A percentile compares a stretch with the other conserved stretches of the same genome.
phyloP scores from a whole-genome alignment of 2,888 invertebrate genomes.

The Polia nebulosa region DNA sequence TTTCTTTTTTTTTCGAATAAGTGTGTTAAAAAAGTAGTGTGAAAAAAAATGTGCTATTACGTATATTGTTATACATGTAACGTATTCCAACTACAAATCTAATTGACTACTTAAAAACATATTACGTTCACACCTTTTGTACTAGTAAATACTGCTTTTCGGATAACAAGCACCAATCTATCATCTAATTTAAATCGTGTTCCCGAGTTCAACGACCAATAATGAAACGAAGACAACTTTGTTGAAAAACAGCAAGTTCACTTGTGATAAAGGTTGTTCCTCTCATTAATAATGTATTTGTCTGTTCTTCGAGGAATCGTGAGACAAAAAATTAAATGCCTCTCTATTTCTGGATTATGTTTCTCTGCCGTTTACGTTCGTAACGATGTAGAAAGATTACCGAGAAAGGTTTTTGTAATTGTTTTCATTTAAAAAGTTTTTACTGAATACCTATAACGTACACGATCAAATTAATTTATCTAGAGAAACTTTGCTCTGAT shows the following conservation, averaged over 20 bases:
- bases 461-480: no score
- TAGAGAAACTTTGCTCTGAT: no score
- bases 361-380: conserved; percentile 4
- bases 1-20: no score
- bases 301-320: conserved; percentile 47
- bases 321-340: conserved; percentile 49
- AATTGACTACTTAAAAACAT: conserved; percentile 38
- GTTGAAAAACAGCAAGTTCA: conserved; percentile 56
- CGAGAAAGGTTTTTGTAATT: conserved; percentile 2
- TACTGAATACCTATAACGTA: neutral
- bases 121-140: conserved; percentile 35
- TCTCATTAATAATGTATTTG: conserved; percentile 62
- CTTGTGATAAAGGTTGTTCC: conserved; percentile 56
- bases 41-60: no score
- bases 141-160: conserved; percentile 13
- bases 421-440: conserved; percentile 9
- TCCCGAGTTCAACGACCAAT: conserved; percentile 50
- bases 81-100: conserved; percentile 13
- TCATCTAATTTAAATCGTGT: conserved; percentile 63
- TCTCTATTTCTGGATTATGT: conserved; percentile 37
- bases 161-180: conserved; percentile 19
- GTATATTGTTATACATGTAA: no score
- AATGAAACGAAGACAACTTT: conserved; percentile 57
- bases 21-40: no score
- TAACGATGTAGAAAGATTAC: conserved; percentile 18